Percentiles rank a stretch among this genome's conserved stretches.
Conservation (phyloP, 2,888 invertebrate species). For the Drosophila acutilabella region DNA sequence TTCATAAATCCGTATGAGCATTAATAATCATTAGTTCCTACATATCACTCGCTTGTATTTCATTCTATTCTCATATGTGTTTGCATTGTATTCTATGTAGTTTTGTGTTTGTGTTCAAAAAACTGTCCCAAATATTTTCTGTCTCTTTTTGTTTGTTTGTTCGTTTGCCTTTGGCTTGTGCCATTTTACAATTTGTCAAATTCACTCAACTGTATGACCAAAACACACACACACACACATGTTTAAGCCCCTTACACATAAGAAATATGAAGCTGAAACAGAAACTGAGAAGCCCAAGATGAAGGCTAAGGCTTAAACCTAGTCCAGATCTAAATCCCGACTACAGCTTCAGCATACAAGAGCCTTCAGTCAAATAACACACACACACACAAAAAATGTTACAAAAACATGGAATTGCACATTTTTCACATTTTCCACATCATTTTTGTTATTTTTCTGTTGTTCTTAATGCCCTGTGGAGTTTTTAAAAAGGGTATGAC, state of each 20-base stretch:
- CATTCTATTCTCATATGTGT: slow-evolving; percentile 16
- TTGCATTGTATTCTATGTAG: background rate
- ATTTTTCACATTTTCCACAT: slow-evolving; percentile 73
- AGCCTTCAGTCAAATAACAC: slow-evolving; percentile 33
- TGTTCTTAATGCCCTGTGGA: slow-evolving; percentile 10
- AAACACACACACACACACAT: slow-evolving; percentile 29
- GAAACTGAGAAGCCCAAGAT: slow-evolving; percentile 19
- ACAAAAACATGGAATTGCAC: slow-evolving; percentile 74
- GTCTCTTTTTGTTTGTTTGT: slow-evolving; percentile 21
- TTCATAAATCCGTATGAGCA: slow-evolving; percentile 69
- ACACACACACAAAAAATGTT: slow-evolving; percentile 21
- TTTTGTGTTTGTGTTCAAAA: slow-evolving; percentile 22
- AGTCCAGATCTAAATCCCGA: slow-evolving; percentile 35
- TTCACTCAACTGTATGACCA: slow-evolving; percentile 72
- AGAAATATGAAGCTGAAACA: slow-evolving; percentile 46
- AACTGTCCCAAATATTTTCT: slow-evolving; percentile 35
- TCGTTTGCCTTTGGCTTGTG: slow-evolving; percentile 40
- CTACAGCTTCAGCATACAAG: slow-evolving; percentile 22
- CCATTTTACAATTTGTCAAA: slow-evolving; percentile 76
- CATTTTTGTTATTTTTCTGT: slow-evolving; percentile 57
- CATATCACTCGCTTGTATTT: slow-evolving; percentile 38
- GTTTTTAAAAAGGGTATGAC: background rate
- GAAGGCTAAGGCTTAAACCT: slow-evolving; percentile 39
- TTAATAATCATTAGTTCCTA: slow-evolving; percentile 75
- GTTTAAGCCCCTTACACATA: background rate